Evolutionary conservation across 53 echinoderm and acorn worm species (phyloP).

Genomic region (Antedon mediterranea): DNA sequence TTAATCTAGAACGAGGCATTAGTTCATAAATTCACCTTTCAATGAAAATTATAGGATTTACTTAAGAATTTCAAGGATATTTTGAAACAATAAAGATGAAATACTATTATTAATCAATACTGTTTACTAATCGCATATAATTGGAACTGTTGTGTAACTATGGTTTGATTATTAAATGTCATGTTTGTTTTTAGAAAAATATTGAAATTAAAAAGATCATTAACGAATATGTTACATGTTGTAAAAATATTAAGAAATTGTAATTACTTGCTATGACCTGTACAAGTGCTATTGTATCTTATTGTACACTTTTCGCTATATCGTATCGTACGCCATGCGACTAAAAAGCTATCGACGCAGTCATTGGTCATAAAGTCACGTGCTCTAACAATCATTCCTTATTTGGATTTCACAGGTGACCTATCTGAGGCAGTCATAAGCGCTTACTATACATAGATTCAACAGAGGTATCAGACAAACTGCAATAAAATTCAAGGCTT

Average conservation of each 20-base stretch:
- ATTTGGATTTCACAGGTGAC: slow-evolving; percentile 1
- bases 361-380: background rate
- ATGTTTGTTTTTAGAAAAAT: background rate
- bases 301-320: background rate
- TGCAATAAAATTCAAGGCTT: slow-evolving; percentile 1
- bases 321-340: background rate
- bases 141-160: background rate
- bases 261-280: background rate
- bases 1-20: background rate
- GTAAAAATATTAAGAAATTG: background rate
- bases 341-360: background rate
- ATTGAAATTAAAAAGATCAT: background rate
- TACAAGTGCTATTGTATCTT: background rate
- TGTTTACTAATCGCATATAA: background rate
- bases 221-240: background rate
- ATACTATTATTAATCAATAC: background rate
- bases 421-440: background rate
- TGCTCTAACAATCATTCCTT: background rate
- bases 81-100: background rate
- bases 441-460: background rate
- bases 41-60: background rate
- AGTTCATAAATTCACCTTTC: background rate
- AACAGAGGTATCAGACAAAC: background rate
- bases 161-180: background rate
- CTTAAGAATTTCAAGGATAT: background rate